Percentiles rank a stretch among this genome's conserved stretches.
These are phyloP conservation scores for Mionectes macconnelli DNA, from an alignment of 2,113 vertebrate genomes.

Conservation along the genomic window DNA sequence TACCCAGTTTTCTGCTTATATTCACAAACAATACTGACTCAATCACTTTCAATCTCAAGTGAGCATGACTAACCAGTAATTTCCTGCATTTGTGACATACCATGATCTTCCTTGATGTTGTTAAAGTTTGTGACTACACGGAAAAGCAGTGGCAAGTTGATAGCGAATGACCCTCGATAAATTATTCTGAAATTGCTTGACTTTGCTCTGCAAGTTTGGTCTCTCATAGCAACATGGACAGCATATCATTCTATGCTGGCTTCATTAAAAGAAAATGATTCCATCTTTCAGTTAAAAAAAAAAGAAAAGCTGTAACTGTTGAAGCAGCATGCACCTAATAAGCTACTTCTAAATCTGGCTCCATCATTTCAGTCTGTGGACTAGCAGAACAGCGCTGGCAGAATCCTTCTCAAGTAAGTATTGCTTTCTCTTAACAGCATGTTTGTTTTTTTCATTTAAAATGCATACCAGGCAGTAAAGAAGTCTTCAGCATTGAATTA, in stretches of 20 bases:
- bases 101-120: neutral
- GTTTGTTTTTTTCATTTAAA: neutral
- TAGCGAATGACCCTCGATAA: neutral
- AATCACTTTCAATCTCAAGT: neutral
- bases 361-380: conserved; percentile 48
- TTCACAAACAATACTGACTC: neutral
- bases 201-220: conserved; percentile 33
- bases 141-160: neutral
- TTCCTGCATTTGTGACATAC: conserved; percentile 14
- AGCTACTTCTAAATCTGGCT: conserved; percentile 60
- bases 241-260: conserved; percentile 22
- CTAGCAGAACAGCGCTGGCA: conserved; percentile 38
- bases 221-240: conserved; percentile 42
- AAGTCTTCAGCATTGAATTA: neutral
- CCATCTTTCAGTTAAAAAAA: conserved; percentile 21
- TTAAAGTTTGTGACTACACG: neutral
- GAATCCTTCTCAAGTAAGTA: conserved; percentile 58
- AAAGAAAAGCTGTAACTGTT: conserved; percentile 46
- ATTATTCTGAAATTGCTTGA: conserved; percentile 4
- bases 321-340: conserved; percentile 62
- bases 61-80: neutral
- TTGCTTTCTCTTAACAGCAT: neutral
- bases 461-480: conserved; percentile 26
- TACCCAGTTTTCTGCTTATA: neutral
- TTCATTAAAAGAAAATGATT: conserved; percentile 59